Evolutionary conservation across 1,140 invertebrate genomes (phyloP).

Genomic region (Hyles euphorbiae): DNA sequence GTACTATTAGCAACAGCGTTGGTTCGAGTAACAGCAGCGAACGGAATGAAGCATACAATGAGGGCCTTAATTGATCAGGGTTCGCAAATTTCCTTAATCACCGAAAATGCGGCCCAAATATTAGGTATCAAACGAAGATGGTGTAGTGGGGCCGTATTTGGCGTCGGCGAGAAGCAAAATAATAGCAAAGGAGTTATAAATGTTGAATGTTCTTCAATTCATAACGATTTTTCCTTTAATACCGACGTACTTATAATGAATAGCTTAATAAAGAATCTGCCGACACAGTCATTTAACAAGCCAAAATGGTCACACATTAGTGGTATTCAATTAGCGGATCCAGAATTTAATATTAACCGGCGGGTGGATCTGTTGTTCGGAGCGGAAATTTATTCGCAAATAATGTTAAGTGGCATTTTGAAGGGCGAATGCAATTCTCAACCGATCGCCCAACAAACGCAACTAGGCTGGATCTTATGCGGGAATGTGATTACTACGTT

Average conservation of each 20-base stretch:
- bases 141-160: conserved; percentile 17
- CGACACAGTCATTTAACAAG: conserved; percentile 17
- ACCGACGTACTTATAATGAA: conserved; percentile 25
- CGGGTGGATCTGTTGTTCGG: conserved; percentile 24
- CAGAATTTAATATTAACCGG: conserved; percentile 24
- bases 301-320: conserved; percentile 18
- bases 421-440: conserved; percentile 5
- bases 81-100: too few relatives aligned
- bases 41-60: too few relatives aligned
- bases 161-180: conserved; percentile 18
- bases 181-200: conserved; percentile 23
- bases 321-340: conserved; percentile 22
- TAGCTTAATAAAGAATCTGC: conserved; percentile 22
- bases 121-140: conserved; percentile 13
- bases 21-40: too few relatives aligned
- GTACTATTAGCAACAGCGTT: too few relatives aligned
- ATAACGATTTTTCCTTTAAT: conserved; percentile 19
- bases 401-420: conserved; percentile 26
- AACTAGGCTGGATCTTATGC: conserved; percentile 28
- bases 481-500: conserved; percentile 13
- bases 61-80: too few relatives aligned
- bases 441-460: conserved; percentile 27
- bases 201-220: conserved; percentile 11
- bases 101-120: conserved; percentile 20
- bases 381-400: conserved; percentile 23